Conservation (phyloP, 2,888 invertebrate genomes). For the Cenopis cana region DNA sequence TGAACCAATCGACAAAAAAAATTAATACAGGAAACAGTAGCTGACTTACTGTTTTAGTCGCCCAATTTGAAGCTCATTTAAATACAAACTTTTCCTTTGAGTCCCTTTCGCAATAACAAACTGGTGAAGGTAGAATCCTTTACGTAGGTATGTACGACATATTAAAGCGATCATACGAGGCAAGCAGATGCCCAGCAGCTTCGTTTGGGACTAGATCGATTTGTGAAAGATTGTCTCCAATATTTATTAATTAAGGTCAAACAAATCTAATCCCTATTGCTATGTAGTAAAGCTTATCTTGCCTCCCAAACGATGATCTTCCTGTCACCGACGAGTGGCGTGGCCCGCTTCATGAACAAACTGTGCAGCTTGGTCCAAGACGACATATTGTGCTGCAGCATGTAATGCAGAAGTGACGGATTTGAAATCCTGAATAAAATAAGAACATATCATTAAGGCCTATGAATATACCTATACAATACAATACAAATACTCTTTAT, state of each 20-base stretch:
- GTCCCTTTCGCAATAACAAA: too few species aligned
- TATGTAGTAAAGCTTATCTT: constrained; percentile 38
- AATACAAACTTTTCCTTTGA: background rate
- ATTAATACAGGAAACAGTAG: too few species aligned
- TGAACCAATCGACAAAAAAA: too few species aligned
- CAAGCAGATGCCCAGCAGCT: background rate
- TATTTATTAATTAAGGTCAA: background rate
- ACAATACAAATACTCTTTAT: too few species aligned
- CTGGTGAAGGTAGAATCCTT: too few species aligned
- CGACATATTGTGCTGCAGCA: constrained; percentile 62
- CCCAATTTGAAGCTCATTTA: too few species aligned
- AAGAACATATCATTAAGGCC: background rate
- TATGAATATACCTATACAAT: background rate
- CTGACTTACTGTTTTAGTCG: too few species aligned
- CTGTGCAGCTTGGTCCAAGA: constrained; percentile 59
- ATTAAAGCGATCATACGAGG: background rate
- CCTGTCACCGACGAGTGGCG: constrained; percentile 61
- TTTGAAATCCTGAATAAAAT: constrained; percentile 65
- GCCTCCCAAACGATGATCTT: constrained; percentile 76
- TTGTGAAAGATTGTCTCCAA: too few species aligned
- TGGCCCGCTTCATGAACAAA: constrained; percentile 66
- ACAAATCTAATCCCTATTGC: background rate
- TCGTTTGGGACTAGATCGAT: too few species aligned
- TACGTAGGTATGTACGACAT: too few species aligned
- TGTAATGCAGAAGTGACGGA: constrained; percentile 61